These are phyloP conservation scores for Nyctibius bracteatus DNA, from an alignment of 2,113 vertebrate species.

Conservation along the genomic window DNA sequence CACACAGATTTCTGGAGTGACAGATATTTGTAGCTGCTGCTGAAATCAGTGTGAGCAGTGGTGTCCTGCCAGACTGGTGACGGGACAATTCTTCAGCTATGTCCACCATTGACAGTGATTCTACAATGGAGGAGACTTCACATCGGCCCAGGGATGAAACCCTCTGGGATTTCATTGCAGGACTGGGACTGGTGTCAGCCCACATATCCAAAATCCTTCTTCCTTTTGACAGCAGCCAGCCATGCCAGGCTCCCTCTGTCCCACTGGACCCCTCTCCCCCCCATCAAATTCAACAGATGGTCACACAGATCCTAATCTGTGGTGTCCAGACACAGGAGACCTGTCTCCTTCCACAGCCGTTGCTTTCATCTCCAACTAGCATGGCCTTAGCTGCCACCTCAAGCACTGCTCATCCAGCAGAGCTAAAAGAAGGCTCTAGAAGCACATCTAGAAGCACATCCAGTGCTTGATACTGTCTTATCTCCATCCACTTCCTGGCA, in stretches of 20 bases:
- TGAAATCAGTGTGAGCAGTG: not conserved
- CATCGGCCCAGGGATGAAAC: not conserved
- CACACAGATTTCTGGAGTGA: not conserved
- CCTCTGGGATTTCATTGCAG: not conserved
- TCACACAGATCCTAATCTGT: not conserved
- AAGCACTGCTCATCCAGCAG: not conserved
- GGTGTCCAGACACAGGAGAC: not conserved
- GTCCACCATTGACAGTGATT: not conserved
- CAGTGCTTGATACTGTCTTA: not conserved
- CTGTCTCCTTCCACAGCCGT: not conserved
- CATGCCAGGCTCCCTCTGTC: not conserved
- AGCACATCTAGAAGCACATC: not conserved
- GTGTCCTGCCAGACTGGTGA: not conserved
- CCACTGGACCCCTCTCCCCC: not conserved
- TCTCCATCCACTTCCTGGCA: not conserved
- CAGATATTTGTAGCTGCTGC: not conserved
- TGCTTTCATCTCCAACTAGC: not conserved
- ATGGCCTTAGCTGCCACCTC: not conserved
- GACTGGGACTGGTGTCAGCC: not conserved
- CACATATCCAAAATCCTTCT: not conserved
- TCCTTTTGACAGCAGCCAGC: not conserved
- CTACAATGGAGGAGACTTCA: not conserved
- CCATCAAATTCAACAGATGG: not conserved
- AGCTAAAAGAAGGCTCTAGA: not conserved
- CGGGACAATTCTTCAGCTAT: not conserved